phyloP scores from a whole-genome alignment of 2,888 invertebrate genomes.

The Epinotia brunnichana region DNA sequence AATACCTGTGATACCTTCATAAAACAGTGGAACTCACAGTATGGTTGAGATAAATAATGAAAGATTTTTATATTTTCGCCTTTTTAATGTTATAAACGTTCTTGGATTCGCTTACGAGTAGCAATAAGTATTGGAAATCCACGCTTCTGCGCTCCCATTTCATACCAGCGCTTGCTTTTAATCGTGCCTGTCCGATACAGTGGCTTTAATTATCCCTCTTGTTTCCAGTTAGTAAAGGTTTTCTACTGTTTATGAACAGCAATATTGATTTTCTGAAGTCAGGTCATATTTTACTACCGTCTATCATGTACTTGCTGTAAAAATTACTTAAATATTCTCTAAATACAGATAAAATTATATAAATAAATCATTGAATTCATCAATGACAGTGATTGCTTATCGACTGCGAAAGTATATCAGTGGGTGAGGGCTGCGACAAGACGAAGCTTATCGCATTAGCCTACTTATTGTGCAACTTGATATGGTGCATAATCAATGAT shows the following conservation, averaged over 20 bases:
- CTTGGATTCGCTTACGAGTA: too few species aligned
- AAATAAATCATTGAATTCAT: constrained; percentile 14
- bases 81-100: too few species aligned
- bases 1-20: too few species aligned
- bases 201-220: constrained; percentile 5
- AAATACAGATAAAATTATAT: neutral
- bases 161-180: constrained; percentile 2
- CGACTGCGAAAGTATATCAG: constrained; percentile 33
- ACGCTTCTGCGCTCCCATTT: neutral
- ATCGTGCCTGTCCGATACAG: constrained; percentile 21
- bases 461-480: constrained; percentile 36
- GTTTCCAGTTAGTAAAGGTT: neutral
- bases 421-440: constrained; percentile 38
- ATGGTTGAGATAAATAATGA: too few species aligned
- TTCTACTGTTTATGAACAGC: neutral
- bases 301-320: too few species aligned
- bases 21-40: too few species aligned
- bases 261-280: constrained; percentile 3
- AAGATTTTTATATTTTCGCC: too few species aligned
- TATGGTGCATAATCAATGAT: constrained; percentile 9
- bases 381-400: constrained; percentile 27
- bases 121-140: neutral
- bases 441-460: constrained; percentile 35
- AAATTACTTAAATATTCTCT: neutral
- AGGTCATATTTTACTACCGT: too few species aligned